These are phyloP conservation scores for Paragorgia papillata DNA, from an alignment of 92 coral and sea anemone species.

Conservation along the genomic window DNA sequence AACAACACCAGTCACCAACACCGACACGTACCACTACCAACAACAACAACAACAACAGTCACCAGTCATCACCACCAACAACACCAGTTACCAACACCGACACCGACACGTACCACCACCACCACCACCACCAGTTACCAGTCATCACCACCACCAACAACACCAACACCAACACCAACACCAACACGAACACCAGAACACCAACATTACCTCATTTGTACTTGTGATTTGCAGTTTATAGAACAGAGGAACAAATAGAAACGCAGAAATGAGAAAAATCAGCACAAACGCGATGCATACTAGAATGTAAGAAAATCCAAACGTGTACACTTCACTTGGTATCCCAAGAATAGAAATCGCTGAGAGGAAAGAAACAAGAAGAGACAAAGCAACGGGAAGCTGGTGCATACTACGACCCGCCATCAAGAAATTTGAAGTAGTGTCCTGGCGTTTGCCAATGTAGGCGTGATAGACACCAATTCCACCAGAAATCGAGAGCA, in stretches of 20 bases:
- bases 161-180: too few species aligned
- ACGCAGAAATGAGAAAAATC: neutral
- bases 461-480: slow-evolving; percentile 90
- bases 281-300: slow-evolving; percentile 25
- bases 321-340: slow-evolving; percentile 93
- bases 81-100: too few species aligned
- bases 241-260: slow-evolving; percentile 75
- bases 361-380: slow-evolving; percentile 85
- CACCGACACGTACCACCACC: neutral
- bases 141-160: too few species aligned
- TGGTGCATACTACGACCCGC: slow-evolving; percentile 81
- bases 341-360: slow-evolving; percentile 92
- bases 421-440: slow-evolving; percentile 80
- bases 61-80: too few species aligned
- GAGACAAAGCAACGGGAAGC: slow-evolving; percentile 84
- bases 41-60: too few species aligned
- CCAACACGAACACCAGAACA: neutral
- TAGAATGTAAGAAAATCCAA: slow-evolving; percentile 74
- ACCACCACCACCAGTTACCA: neutral
- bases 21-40: too few species aligned
- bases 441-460: slow-evolving; percentile 77
- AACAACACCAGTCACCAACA: neutral
- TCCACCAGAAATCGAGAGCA: slow-evolving; percentile 78
- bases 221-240: slow-evolving; percentile 76
- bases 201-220: slow-evolving; percentile 77